Evolutionary conservation across 2,113 vertebrate species (phyloP).

Genomic region (Oxyura jamaicensis): DNA sequence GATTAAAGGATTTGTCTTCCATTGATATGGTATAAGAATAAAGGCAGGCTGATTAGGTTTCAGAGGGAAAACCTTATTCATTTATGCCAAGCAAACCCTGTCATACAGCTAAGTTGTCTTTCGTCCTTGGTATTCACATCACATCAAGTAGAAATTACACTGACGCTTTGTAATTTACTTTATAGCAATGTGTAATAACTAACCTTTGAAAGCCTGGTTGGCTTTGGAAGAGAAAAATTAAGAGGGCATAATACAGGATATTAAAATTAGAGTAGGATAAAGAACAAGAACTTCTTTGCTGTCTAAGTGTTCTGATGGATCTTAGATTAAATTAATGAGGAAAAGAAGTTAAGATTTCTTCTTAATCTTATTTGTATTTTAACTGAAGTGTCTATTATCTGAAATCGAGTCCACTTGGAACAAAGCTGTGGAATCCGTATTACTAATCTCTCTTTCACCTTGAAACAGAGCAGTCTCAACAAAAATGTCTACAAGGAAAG

Average conservation of each 20-base stretch:
- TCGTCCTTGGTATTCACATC: not conserved
- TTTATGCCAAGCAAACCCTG: not conserved
- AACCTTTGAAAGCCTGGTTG: not conserved
- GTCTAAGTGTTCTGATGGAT: not conserved
- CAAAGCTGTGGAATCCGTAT: accelerated
- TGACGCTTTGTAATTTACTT: not conserved
- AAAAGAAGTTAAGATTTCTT: not conserved
- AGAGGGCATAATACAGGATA: not conserved
- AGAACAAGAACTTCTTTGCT: not conserved
- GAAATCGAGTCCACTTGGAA: not conserved
- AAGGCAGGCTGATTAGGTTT: not conserved
- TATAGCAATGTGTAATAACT: not conserved
- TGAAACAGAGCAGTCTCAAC: not conserved
- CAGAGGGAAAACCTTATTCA: not conserved
- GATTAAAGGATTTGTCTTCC: not conserved
- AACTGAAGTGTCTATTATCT: not conserved
- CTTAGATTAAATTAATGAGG: not conserved
- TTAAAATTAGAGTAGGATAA: not conserved
- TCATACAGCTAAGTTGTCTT: not conserved
- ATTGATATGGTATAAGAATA: not conserved
- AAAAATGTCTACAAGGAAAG: not conserved
- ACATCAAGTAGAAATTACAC: not conserved
- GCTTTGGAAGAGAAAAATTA: not conserved
- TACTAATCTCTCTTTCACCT: not conserved
- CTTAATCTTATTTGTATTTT: not conserved